Evolutionary conservation across 1,140 invertebrate species (phyloP).

Genomic region (Cydia fagiglandana): DNA sequence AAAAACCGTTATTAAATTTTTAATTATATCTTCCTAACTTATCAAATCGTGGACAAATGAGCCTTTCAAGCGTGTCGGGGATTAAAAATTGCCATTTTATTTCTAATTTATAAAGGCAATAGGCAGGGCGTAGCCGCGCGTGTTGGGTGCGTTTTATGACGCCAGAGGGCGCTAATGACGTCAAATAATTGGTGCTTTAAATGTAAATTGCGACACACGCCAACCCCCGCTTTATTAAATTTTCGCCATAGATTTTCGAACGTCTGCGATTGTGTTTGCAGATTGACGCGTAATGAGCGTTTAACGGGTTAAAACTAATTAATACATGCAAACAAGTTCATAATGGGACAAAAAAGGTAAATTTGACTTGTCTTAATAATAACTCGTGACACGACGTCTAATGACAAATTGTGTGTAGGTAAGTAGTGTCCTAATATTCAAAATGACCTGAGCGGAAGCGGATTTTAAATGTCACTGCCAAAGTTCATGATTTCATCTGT

Average conservation of each 20-base stretch:
- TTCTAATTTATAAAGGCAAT: constrained; percentile 70
- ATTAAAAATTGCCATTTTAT: constrained; percentile 67
- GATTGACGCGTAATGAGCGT: background rate
- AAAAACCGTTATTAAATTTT: background rate
- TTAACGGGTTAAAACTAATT: constrained; percentile 19
- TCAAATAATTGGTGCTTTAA: constrained; percentile 78
- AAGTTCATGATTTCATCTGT: too few species aligned
- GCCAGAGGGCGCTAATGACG: constrained; percentile 73
- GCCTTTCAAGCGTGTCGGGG: constrained; percentile 29
- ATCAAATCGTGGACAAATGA: constrained; percentile 6
- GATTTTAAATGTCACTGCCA: too few species aligned
- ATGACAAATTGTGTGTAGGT: too few species aligned
- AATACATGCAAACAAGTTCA: constrained; percentile 4
- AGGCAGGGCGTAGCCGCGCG: constrained; percentile 52
- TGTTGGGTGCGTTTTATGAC: constrained; percentile 76
- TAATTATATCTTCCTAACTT: constrained; percentile 17
- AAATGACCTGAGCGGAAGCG: too few species aligned
- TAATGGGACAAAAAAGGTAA: background rate
- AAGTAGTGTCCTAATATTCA: too few species aligned
- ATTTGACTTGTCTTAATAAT: background rate
- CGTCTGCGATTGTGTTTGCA: constrained; percentile 24
- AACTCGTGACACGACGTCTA: background rate
- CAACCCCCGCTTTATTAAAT: constrained; percentile 74
- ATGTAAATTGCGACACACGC: constrained; percentile 76
- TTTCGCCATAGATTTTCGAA: constrained; percentile 37